Conservation (phyloP, 2,797 vertebrate species). For the Heterohyrax brucei region DNA sequence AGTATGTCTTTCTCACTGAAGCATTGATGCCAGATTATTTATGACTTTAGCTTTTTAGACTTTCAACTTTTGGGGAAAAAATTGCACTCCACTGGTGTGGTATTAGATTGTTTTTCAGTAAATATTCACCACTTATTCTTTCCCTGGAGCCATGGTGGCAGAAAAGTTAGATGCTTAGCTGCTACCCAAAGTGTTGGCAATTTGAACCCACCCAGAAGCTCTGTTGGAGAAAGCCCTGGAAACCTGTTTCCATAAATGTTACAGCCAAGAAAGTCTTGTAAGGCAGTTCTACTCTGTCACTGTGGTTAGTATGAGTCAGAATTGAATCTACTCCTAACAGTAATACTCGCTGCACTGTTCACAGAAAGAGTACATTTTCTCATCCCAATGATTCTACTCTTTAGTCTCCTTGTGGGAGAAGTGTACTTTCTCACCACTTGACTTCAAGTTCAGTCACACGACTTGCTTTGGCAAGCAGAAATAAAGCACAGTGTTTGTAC, state of each 20-base stretch:
- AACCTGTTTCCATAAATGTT: background rate
- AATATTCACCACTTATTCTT: background rate
- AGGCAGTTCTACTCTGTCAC: background rate
- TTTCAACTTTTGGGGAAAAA: slow-evolving; percentile 29
- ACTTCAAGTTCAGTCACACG: background rate
- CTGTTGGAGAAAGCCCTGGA: background rate
- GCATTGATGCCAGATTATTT: slow-evolving; percentile 5
- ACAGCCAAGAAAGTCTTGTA: background rate
- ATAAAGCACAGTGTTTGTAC: background rate
- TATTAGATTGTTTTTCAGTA: slow-evolving; percentile 29
- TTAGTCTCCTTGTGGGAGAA: background rate
- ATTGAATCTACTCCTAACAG: background rate
- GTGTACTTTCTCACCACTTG: background rate
- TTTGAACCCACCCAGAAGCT: background rate
- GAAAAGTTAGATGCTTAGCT: background rate
- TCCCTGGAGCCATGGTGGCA: background rate
- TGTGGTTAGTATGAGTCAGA: background rate
- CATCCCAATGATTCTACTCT: background rate
- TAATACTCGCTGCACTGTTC: too few relatives aligned
- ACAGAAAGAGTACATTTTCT: background rate
- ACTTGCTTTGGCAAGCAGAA: background rate
- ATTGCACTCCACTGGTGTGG: background rate
- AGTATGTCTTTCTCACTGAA: slow-evolving; percentile 67
- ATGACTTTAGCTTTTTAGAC: slow-evolving; percentile 41
- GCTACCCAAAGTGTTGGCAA: background rate